These are phyloP conservation scores for Syngnathus scovelli DNA, from an alignment of 2,113 vertebrate species.

Conservation along the genomic window DNA sequence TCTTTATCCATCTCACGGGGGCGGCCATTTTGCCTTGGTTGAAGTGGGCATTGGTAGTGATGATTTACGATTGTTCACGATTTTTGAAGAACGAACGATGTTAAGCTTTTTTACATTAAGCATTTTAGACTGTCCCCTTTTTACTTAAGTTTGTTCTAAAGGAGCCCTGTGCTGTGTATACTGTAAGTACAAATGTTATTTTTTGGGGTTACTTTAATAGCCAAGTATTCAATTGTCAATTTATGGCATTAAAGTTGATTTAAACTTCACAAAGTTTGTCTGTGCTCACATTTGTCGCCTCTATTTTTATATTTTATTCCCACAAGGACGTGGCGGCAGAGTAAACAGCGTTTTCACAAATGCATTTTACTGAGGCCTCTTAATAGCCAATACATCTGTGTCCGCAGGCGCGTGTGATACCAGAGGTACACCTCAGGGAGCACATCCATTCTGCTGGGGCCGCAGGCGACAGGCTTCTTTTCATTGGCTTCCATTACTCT, in stretches of 20 bases:
- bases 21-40: too few species aligned
- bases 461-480: slow-evolving; percentile 63
- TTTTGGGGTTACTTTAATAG: background rate
- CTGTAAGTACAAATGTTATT: slow-evolving; percentile 47
- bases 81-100: too few species aligned
- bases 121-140: background rate
- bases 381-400: slow-evolving; percentile 70
- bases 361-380: slow-evolving; percentile 64
- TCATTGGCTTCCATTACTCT: slow-evolving; percentile 70
- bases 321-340: slow-evolving; percentile 47
- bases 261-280: slow-evolving; percentile 34
- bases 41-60: too few species aligned
- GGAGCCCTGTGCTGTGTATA: slow-evolving; percentile 47
- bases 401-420: slow-evolving; percentile 65
- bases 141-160: background rate
- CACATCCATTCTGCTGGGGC: slow-evolving; percentile 67
- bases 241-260: slow-evolving; percentile 61
- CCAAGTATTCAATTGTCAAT: background rate
- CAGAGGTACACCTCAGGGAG: slow-evolving; percentile 63
- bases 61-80: too few species aligned
- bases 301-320: slow-evolving; percentile 22
- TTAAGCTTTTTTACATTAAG: too few species aligned
- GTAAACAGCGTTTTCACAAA: slow-evolving; percentile 61
- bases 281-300: slow-evolving; percentile 23
- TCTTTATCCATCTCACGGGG: too few species aligned